Conservation (phyloP, 2,888 invertebrate genomes). For the Capitulum mitella region DNA sequence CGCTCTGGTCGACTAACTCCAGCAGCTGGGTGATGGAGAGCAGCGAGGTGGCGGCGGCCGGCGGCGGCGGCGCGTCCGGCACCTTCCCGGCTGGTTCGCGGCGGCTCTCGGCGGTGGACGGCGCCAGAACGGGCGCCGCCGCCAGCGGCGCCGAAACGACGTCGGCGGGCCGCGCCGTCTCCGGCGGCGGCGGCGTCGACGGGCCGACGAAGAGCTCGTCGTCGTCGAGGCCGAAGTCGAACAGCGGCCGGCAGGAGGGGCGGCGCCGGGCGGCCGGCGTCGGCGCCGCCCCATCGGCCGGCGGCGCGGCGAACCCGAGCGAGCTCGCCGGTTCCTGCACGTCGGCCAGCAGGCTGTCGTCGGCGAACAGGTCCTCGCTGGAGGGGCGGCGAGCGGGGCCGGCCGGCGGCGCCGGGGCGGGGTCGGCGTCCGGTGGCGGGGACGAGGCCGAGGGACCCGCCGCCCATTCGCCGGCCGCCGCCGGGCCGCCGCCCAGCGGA, state of each 20-base stretch:
- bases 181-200: not conserved
- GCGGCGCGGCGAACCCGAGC: not conserved
- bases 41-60: not conserved
- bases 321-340: not conserved
- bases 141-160: not conserved
- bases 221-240: not conserved
- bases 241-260: not conserved
- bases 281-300: not conserved
- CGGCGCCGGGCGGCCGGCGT: not conserved
- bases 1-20: not conserved
- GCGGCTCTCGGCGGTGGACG: not conserved
- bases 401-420: not conserved
- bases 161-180: not conserved
- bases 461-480: too few species aligned
- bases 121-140: not conserved
- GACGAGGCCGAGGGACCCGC: not conserved
- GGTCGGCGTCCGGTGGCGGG: not conserved
- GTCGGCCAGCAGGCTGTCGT: not conserved
- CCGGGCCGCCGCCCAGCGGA: too few species aligned
- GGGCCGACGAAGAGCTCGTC: not conserved
- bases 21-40: not conserved
- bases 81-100: not conserved
- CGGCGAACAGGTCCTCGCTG: conserved; percentile 5
- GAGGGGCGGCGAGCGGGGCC: not conserved
- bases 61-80: not conserved